Evolutionary conservation across 2,888 invertebrate genomes (phyloP), one percentile per base, ranked within the genome.

Genomic region (Pseudanteris insignis): DNA sequence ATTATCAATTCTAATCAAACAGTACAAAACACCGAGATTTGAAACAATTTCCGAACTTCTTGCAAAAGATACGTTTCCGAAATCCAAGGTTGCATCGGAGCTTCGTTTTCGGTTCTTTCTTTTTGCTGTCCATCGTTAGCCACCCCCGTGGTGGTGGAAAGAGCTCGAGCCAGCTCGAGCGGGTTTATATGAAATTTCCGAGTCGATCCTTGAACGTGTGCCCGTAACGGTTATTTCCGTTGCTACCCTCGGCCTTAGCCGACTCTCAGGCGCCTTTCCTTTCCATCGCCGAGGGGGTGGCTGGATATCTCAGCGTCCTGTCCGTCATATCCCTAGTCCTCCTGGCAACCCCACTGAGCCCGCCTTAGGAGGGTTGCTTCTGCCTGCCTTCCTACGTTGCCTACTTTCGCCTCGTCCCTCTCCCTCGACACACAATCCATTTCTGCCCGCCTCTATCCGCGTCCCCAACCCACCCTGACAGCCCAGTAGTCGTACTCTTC

Each of bases 271-370:
- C 71, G 71, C 72, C 69, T 72, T 72, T 73, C 70, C 70, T 61
- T 60, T 58, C 62, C 60, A 66, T 67, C 68, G 72, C 68, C 59
- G 68, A 65, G 64, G 66, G 67, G 61, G 62, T 54, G 64, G 75
- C 67, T 72, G 75, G 74, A 78, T 78, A 77, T 78, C 77, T 76
- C 73, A 72, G 70, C 74, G 75, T 77, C 73, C 76, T 76, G 74
- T 76, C 73, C 75, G 75, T 77, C 78, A 78, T 78, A 78, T 77
- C 73, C 74, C 71, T 71, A 68, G 70, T 68, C 68, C 73, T 71
- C 68, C 68, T 67, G 66, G 67, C 65, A 60, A 44, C 55, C 61
- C 64, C 68, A 64, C 64, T 65, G 61, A 70, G 70, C 72, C 68
- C 71, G 74, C 74, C 75, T 75, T 73, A 74, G 75, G 71, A 75